Base-by-base conservation (phyloP, 2,888 invertebrate species). In the Ptychoptera contaminata region DNA sequence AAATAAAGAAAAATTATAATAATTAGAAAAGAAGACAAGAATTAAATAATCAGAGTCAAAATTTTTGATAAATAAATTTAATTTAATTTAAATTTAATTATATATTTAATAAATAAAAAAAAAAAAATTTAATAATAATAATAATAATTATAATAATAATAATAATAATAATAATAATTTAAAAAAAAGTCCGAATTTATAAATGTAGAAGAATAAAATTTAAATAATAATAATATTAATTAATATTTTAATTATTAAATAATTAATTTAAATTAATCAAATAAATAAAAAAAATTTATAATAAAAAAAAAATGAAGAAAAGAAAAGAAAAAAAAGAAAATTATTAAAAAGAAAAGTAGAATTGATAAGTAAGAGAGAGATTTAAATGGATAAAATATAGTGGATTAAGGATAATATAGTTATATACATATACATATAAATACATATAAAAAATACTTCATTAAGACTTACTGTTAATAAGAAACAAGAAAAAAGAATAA, bases 101-200 rank as follows among this genome's bases (percentile, higher is more conserved):
- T 48, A 47, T 47, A 49, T n/a, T n/a, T n/a, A 49, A 47, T 44
- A 37, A 48, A 42, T 42, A 47, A 37, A 37, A 36, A 37, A 38
- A 16, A 40, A 40, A 11, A 45, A 36, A 45, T 43, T 48, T 42
- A 42, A 42, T 15, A 47, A 44, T 48, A 44, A 50, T 48, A 46
- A 50, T 47, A 44, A 50, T 45, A 48, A 45, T 47, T 49, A 51
- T 49, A 51, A 47, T 46, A 50, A 50, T 44, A 35, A 47, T 44
- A 44, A 44, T 37, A 32, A 32, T 7, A 42, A 16, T 42, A 35
- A 37, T 12, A 12, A 36, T 14, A 11, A 41, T 30, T 42, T 35
- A 42, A 42, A 42, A 34, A 48, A 52, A 53, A 54, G 55, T 53
- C 55, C 55, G 55, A 55, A 55, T 55, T 55, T 55, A 55, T 53